A percentile compares a stretch with the other conserved stretches of the same genome.
Evolutionary conservation across 2,888 invertebrate species (phyloP).

Genomic region (Erebia ligea): DNA sequence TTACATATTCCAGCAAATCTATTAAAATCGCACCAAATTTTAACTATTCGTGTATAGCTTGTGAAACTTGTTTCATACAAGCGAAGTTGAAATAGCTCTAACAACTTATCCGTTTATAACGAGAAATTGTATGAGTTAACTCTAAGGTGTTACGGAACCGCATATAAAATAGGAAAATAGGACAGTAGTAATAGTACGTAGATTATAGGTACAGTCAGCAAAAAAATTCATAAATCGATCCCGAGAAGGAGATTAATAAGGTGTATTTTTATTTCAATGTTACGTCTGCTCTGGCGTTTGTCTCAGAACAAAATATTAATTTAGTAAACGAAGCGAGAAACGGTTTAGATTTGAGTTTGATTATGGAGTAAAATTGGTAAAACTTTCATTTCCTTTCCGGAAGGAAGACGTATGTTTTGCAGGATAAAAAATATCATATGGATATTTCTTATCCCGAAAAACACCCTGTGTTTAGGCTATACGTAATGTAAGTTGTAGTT

Average conservation of each 20-base stretch:
- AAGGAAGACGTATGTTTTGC: too few species aligned
- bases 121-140: constrained; percentile 21
- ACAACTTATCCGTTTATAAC: constrained; percentile 16
- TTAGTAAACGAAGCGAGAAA: too few species aligned
- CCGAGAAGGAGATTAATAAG: not conserved
- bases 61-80: constrained; percentile 4
- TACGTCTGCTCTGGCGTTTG: too few species aligned
- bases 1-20: not conserved
- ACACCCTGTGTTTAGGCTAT: too few species aligned
- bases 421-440: too few species aligned
- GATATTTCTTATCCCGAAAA: too few species aligned
- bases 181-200: too few species aligned
- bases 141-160: constrained; percentile 10
- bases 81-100: constrained; percentile 15
- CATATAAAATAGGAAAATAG: not conserved
- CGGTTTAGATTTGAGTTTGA: too few species aligned
- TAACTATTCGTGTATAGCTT: not conserved
- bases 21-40: constrained; percentile 10
- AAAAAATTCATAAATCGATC: not conserved
- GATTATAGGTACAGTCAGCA: not conserved
- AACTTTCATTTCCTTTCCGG: too few species aligned
- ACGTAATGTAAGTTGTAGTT: too few species aligned
- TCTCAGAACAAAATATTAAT: too few species aligned
- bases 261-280: not conserved
- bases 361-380: too few species aligned